phyloP scores from a whole-genome alignment of 2,113 vertebrate genomes.

The Paralichthys olivaceus region DNA sequence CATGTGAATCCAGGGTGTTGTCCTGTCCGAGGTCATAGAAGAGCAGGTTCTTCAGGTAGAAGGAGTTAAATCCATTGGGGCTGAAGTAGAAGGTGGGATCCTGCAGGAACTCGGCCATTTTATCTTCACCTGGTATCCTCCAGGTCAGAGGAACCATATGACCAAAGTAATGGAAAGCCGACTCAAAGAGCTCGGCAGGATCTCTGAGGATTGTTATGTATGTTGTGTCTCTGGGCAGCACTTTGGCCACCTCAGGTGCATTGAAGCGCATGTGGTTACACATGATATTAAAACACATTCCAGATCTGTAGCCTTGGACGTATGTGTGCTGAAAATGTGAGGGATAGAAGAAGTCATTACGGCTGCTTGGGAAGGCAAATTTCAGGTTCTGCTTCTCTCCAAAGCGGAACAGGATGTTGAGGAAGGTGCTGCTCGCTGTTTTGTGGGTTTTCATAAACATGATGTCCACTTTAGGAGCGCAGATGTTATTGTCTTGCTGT shows the following conservation, averaged over 20 bases:
- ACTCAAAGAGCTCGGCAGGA: conserved; percentile 91
- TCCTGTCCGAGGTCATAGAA: conserved; percentile 91
- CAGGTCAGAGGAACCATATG: conserved; percentile 87
- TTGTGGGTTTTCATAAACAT: conserved; percentile 97
- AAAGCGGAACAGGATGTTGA: conserved; percentile 93
- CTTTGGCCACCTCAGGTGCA: conserved; percentile 85
- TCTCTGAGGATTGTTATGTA: conserved; percentile 90
- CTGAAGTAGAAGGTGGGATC: conserved; percentile 87
- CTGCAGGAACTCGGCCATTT: conserved; percentile 86
- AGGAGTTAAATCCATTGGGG: conserved; percentile 86
- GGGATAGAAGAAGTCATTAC: conserved; percentile 91
- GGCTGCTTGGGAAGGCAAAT: conserved; percentile 89
- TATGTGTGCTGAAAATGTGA: conserved; percentile 85
- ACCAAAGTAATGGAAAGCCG: conserved; percentile 92
- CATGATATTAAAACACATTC: conserved; percentile 91
- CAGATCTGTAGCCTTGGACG: conserved; percentile 87
- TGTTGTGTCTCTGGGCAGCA: conserved; percentile 82
- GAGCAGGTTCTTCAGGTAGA: conserved; percentile 91
- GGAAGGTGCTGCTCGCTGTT: conserved; percentile 92
- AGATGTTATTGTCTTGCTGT: conserved; percentile 40
- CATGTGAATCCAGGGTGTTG: conserved; percentile 80
- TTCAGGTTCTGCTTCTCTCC: conserved; percentile 89
- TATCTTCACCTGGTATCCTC: conserved; percentile 84
- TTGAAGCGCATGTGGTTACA: conserved; percentile 94
- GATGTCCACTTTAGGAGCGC: conserved; percentile 84